Percentiles rank a stretch among this genome's conserved stretches.
Evolutionary conservation across 1,140 invertebrate genomes (phyloP).

Genomic region (Drosophila paulistorum): DNA sequence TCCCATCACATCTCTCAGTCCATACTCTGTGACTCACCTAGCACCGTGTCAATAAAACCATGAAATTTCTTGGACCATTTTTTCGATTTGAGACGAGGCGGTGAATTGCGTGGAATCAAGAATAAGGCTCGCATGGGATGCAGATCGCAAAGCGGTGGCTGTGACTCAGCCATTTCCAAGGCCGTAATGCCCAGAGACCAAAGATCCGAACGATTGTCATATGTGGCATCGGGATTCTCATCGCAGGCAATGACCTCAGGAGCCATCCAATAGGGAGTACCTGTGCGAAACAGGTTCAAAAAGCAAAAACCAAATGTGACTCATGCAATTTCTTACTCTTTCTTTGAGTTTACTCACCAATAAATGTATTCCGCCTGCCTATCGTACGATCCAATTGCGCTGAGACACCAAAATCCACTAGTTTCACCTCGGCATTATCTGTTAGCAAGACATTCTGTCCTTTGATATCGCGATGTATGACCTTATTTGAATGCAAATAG

Average conservation of each 20-base stretch:
- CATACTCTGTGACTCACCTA: constrained; percentile 71
- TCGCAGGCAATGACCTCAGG: constrained; percentile 99
- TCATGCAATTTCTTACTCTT: neutral
- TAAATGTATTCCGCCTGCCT: constrained; percentile 99
- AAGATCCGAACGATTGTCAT: constrained; percentile 99
- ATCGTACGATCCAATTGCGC: constrained; percentile 99
- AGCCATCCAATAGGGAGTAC: constrained; percentile 99
- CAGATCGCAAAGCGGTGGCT: constrained; percentile 98
- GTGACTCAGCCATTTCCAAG: constrained; percentile 99
- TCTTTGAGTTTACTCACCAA: constrained; percentile 86
- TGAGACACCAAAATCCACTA: constrained; percentile 99
- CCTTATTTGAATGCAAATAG: constrained; percentile 99
- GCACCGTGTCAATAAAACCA: constrained; percentile 87
- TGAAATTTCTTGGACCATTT: constrained; percentile 99
- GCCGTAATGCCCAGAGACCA: constrained; percentile 99
- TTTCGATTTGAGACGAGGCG: constrained; percentile 98
- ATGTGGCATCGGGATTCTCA: constrained; percentile 99
- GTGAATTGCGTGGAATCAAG: constrained; percentile 98
- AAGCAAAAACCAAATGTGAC: neutral
- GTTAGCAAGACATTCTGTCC: constrained; percentile 99
- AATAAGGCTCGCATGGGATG: constrained; percentile 99
- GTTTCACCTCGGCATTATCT: constrained; percentile 99
- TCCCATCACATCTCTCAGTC: neutral
- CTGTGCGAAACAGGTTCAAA: constrained; percentile 47
- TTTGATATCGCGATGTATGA: constrained; percentile 99